Percentiles rank a stretch among this genome's conserved stretches.
Conservation (phyloP, 2,113 vertebrate genomes). For the Myodes glareolus region DNA sequence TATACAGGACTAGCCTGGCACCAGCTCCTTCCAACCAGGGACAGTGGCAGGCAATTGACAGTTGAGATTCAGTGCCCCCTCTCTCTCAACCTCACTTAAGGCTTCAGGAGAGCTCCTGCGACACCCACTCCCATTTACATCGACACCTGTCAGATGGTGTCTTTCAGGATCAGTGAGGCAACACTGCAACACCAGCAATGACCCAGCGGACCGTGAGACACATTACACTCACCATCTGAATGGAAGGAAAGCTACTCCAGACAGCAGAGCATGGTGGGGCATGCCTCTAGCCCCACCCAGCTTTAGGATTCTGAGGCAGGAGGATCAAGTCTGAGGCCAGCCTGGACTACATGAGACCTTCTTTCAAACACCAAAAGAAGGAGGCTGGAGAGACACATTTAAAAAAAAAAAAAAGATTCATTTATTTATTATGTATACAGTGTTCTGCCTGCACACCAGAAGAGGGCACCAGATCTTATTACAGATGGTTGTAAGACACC, state of each 20-base stretch:
- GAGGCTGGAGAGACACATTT: background rate
- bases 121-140: background rate
- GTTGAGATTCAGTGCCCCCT: background rate
- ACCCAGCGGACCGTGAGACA: accelerated
- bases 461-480: no score
- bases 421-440: no score
- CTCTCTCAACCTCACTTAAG: background rate
- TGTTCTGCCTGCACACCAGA: no score
- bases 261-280: background rate
- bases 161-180: background rate
- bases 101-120: background rate
- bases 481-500: no score
- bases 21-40: background rate
- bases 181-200: background rate
- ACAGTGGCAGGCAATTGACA: background rate
- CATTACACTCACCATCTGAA: background rate
- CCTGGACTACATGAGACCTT: background rate
- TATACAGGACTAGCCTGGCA: background rate
- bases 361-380: background rate
- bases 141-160: background rate
- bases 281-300: background rate
- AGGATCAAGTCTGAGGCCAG: background rate
- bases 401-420: no score
- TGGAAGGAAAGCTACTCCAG: background rate
- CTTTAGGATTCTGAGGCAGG: background rate